Base-by-base conservation (phyloP, 2,797 vertebrate species). In the Triplophysa yarkandensis region DNA sequence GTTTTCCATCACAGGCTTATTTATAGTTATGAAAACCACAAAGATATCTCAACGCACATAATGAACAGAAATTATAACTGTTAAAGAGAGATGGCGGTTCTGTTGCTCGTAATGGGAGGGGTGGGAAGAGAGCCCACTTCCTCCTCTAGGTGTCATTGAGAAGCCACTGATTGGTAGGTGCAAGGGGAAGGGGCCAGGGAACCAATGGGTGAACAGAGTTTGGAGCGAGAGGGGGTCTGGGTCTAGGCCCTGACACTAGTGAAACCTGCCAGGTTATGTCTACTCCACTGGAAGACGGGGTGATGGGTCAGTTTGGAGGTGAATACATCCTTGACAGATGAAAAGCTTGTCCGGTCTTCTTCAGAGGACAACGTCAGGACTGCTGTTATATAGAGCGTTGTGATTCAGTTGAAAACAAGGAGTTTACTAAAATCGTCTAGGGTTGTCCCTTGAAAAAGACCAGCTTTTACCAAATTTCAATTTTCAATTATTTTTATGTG, bases 121-220 rank as follows among this genome's bases (percentile, higher is more conserved):
- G 83, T 32, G 61, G 79, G 27, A 28, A 39, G 68, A 23, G 62
- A 63, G 75, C 78, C 85, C 82, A 80, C 80, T 87, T 89, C 87
- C 89, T 89, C 89, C 91, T 90, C 88, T 88, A 76, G 77, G 85
- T 90, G 91, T 93, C 90, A 91, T 91, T 91, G 85, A 89, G 84
- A 85, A 74, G 73, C 66, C 77, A 81, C 78, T 85, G 88, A 91
- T 89, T 86, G 86, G 88, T 88, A 86, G 85, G 85, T 83, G 86
- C 80, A 89, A 86, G 81, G 87, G 87, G 83, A 87, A 82, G 76
- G 82, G 77, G 87, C 85, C 85, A 82, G 75, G 83, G 85, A 87
- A 83, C 84, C 90, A 89, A 84, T 87, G 83, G 83, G 71, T 84
- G 88, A 88, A 88, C 87, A 81, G 89, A 83, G 78, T 82, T 48